Base-by-base conservation (phyloP, 2,113 vertebrate genomes). In the Sisor rabdophorus region DNA sequence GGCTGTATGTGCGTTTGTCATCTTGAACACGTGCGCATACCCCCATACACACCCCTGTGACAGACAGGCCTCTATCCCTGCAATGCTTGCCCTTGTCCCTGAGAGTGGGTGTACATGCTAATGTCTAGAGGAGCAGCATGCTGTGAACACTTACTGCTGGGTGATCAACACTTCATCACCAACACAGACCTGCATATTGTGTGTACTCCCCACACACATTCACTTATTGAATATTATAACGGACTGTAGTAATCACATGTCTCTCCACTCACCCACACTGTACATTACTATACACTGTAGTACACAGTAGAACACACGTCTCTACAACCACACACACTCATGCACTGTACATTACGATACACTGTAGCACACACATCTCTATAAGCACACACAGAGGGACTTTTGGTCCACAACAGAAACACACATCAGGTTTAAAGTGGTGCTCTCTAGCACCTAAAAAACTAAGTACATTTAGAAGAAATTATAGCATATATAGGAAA, bases 1-100 rank as follows among this genome's bases (percentile, higher is more conserved):
- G 88, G 79, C 82, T 87, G 92, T 90, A 92, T 93, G 85, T 83
- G 80, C 82, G 87, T 93, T 92, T 94, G 92, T 93, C 93, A 93
- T 92, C 86, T 76, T 76, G 52, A 44, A 72, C 69, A 63, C 30
- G 30, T 28, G 17, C 32, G 1, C 63, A 56, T 16, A 56, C 74
- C 47, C 52, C 48, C 48, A 12, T 24, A 54, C 8, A 40, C 76
- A 77, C 32, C 58, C 68, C 52, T 71, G 44, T 56, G 3, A 61
- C 58, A 71, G 36, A 55, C 65, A 69, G 69, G 47, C 16, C 56
- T 64, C 24, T 30, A 61, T 70, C 47, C 59, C 40, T 26, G 40
- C 48, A 36, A 44, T 68, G 52, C n/a, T 76, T 48, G 65, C 72
- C 79, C 76, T 76, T 79, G 67, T 75, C 65, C 20, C 17, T 79